Evolutionary conservation across 2,888 invertebrate species (phyloP).

Genomic region (Lepidochitona cinerea): DNA sequence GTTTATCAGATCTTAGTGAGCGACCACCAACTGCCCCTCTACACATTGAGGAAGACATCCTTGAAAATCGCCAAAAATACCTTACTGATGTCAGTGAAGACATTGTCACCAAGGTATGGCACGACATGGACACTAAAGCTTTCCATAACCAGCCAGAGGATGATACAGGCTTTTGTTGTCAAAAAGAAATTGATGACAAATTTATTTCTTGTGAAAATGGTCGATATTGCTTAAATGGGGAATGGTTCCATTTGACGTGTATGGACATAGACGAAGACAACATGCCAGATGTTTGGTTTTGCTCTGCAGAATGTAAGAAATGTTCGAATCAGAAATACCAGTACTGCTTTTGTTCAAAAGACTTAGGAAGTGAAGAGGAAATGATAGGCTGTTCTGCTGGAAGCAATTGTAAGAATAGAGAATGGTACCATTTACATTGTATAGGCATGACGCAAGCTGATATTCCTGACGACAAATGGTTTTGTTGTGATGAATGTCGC

Average conservation of each 20-base stretch:
- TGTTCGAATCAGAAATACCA: neutral
- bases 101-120: slow-evolving; percentile 10
- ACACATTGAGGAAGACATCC: slow-evolving; percentile 20
- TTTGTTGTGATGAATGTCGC: slow-evolving; percentile 23
- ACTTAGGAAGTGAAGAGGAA: slow-evolving; percentile 24
- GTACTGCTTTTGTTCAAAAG: slow-evolving; percentile 23
- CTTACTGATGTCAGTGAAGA: slow-evolving; percentile 5
- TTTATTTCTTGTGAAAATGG: slow-evolving; percentile 20
- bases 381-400: slow-evolving; percentile 32
- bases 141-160: neutral
- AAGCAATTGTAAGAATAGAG: slow-evolving; percentile 17
- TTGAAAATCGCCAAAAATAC: slow-evolving; percentile 1
- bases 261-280: slow-evolving; percentile 16
- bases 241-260: slow-evolving; percentile 28
- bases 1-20: neutral
- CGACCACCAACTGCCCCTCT: neutral
- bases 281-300: slow-evolving; percentile 15
- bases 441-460: slow-evolving; percentile 19
- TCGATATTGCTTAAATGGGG: slow-evolving; percentile 17
- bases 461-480: slow-evolving; percentile 27
- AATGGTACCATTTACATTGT: slow-evolving; percentile 31
- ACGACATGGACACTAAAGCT: slow-evolving; percentile 12
- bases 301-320: slow-evolving; percentile 17
- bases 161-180: slow-evolving; percentile 20
- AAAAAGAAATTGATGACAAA: slow-evolving; percentile 23